These are phyloP conservation scores for Esox niger DNA, from an alignment of 2,113 vertebrate genomes.

Conservation along the genomic window DNA sequence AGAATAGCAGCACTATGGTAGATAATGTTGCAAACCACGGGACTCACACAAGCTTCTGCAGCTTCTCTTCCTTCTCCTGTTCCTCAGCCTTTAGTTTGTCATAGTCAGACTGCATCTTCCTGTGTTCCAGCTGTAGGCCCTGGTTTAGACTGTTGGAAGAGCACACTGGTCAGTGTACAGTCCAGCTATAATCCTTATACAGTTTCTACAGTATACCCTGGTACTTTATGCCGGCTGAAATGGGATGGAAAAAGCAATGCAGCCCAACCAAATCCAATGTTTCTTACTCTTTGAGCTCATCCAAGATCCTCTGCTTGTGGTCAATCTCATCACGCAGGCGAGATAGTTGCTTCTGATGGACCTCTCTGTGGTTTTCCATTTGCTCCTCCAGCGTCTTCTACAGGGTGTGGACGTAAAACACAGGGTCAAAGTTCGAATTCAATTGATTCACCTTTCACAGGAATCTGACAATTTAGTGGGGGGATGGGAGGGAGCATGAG, in stretches of 20 bases:
- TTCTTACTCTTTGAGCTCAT: conserved; percentile 86
- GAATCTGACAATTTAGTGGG: not conserved
- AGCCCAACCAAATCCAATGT: not conserved
- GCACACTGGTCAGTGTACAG: not conserved
- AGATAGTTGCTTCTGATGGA: conserved; percentile 87
- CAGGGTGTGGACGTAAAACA: not conserved
- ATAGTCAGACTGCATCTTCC: conserved; percentile 79
- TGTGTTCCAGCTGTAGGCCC: conserved; percentile 80
- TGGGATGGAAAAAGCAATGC: too few species aligned
- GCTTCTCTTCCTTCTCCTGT: conserved; percentile 80
- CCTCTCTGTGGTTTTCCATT: conserved; percentile 88
- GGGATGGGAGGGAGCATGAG: not conserved
- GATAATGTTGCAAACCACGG: too few species aligned
- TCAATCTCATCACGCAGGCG: conserved; percentile 88
- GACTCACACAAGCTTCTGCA: conserved; percentile 85
- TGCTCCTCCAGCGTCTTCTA: conserved; percentile 87
- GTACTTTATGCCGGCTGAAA: too few species aligned
- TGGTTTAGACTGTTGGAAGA: conserved; percentile 77
- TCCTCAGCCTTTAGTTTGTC: conserved; percentile 82
- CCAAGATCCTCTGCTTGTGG: conserved; percentile 88
- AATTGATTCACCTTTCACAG: too few species aligned
- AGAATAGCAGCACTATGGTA: too few species aligned
- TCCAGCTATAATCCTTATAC: not conserved
- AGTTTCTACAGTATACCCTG: too few species aligned
- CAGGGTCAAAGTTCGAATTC: too few species aligned